These are phyloP conservation scores for Drosophila willistoni DNA, from an alignment of 1,140 invertebrate species.

Conservation along the genomic window DNA sequence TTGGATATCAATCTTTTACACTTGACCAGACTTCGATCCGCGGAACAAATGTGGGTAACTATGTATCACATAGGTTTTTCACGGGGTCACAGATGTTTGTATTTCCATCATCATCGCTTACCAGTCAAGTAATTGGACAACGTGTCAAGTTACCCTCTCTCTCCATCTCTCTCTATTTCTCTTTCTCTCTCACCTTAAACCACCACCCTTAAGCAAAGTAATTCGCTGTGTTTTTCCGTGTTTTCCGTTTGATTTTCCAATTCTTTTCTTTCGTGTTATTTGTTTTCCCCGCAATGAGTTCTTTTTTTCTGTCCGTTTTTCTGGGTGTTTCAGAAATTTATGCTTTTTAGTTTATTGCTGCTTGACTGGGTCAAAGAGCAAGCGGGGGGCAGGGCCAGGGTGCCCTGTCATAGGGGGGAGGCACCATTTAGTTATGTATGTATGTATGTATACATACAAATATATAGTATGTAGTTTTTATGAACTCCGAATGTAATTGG, in stretches of 20 bases:
- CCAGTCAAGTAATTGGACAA: conserved; percentile 63
- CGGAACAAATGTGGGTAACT: conserved; percentile 49
- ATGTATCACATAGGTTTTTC: conserved; percentile 44
- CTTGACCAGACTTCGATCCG: conserved; percentile 30
- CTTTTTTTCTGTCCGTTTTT: conserved; percentile 48
- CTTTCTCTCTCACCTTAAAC: not conserved
- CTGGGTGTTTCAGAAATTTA: conserved; percentile 74
- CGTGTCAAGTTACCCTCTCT: conserved; percentile 36
- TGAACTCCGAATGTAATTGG: conserved; percentile 71
- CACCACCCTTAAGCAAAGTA: conserved; percentile 23
- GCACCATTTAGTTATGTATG: not conserved
- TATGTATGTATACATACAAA: not conserved
- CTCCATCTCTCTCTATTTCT: not conserved
- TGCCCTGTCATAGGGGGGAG: not conserved
- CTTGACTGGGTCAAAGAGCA: conserved; percentile 1
- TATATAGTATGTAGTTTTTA: conserved; percentile 4
- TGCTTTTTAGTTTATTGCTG: conserved; percentile 77
- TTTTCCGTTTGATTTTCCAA: conserved; percentile 72
- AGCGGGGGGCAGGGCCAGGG: not conserved
- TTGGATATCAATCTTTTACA: conserved; percentile 63
- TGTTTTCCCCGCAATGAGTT: conserved; percentile 11
- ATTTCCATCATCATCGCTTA: conserved; percentile 64
- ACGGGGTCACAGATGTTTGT: conserved; percentile 73
- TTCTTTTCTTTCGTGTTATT: conserved; percentile 28
- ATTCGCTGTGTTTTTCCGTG: conserved; percentile 67